Evolutionary conservation across 1,140 invertebrate genomes (phyloP).

Genomic region (Cotesia typhae): DNA sequence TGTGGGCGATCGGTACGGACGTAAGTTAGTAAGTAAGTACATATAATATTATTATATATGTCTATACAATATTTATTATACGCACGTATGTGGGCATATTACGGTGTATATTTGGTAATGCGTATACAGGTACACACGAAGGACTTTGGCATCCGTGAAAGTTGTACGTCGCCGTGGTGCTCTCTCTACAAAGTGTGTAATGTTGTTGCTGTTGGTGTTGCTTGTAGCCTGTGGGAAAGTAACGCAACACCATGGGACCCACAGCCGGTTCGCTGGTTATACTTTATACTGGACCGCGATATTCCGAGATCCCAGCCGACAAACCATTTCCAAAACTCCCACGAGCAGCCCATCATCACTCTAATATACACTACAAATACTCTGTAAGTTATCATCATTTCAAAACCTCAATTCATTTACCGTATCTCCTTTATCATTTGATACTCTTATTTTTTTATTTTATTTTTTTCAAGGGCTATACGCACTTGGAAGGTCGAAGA

Average conservation of each 20-base stretch:
- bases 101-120: too few species aligned
- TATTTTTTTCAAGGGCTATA: too few species aligned
- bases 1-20: too few species aligned
- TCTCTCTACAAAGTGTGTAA: too few species aligned
- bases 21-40: too few species aligned
- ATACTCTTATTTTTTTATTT: neutral
- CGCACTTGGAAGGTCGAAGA: too few species aligned
- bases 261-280: conserved; percentile 33
- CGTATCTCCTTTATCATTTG: neutral
- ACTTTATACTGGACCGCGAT: conserved; percentile 52
- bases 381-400: conserved; percentile 16
- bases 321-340: conserved; percentile 48
- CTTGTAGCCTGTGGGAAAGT: conserved; percentile 59
- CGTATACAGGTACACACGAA: too few species aligned
- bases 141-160: too few species aligned
- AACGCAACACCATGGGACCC: conserved; percentile 62
- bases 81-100: too few species aligned
- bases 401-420: conserved; percentile 25
- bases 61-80: too few species aligned
- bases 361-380: neutral
- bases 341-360: conserved; percentile 36
- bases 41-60: too few species aligned
- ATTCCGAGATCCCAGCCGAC: conserved; percentile 35
- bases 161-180: too few species aligned
- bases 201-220: conserved; percentile 7